Conservation (phyloP, 2,797 vertebrate species). For the Nannoperca australis region DNA sequence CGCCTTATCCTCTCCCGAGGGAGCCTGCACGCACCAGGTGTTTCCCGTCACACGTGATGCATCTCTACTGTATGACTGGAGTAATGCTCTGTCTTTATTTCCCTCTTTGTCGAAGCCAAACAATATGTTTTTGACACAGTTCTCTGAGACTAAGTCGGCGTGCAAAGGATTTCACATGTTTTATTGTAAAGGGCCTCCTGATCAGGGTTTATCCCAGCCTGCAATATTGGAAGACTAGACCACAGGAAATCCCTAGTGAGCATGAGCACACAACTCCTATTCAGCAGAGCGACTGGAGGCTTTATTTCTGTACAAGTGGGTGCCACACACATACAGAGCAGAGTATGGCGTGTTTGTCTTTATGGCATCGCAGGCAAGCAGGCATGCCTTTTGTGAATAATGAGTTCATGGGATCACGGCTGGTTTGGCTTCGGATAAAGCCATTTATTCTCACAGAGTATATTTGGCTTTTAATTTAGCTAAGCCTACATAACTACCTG, state of each 20-base stretch:
- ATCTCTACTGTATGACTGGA: slow-evolving; percentile 24
- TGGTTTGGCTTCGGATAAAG: slow-evolving; percentile 67
- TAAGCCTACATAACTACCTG: slow-evolving; percentile 68
- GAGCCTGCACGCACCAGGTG: slow-evolving; percentile 57
- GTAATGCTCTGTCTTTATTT: slow-evolving; percentile 49
- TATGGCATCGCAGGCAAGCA: slow-evolving; percentile 55
- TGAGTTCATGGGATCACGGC: slow-evolving; percentile 61
- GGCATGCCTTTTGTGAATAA: slow-evolving; percentile 60
- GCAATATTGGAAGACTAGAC: slow-evolving; percentile 69
- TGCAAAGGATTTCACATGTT: slow-evolving; percentile 70
- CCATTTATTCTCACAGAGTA: slow-evolving; percentile 55
- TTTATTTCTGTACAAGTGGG: slow-evolving; percentile 59
- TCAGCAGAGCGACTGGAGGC: slow-evolving; percentile 54
- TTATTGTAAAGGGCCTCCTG: slow-evolving; percentile 63
- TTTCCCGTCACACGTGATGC: slow-evolving; percentile 56
- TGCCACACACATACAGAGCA: slow-evolving; percentile 56
- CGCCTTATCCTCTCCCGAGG: slow-evolving; percentile 22
- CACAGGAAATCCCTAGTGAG: slow-evolving; percentile 77
- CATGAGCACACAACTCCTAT: slow-evolving; percentile 67
- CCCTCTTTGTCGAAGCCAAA: slow-evolving; percentile 49
- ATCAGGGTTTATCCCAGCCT: slow-evolving; percentile 61
- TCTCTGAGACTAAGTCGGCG: slow-evolving; percentile 48
- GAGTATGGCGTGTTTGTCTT: slow-evolving; percentile 34
- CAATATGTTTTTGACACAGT: slow-evolving; percentile 72
- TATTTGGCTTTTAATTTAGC: slow-evolving; percentile 76